Evolutionary conservation across 1,140 invertebrate genomes (phyloP), one percentile per base, ranked within the genome.

Genomic region (Melitaea cinxia): DNA sequence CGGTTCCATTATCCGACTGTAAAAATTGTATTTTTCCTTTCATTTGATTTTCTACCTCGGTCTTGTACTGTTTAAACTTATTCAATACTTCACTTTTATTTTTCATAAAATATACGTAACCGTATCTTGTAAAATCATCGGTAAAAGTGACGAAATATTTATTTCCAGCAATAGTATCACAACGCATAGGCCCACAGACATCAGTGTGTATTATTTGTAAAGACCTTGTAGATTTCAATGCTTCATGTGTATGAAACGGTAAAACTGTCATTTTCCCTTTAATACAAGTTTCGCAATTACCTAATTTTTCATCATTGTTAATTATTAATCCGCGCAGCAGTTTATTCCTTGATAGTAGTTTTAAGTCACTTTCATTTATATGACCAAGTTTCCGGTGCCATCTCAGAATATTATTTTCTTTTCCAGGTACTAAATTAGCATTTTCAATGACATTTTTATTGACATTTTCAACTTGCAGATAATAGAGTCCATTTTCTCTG

Each of bases 61-160:
- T 53, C 42, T 75, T 71, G 63, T 61, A 68, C 53, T 63, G 23
- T 4, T 55, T 56, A 56, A 88, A 86, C 21, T 72, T 77, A 21
- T 76, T 69, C 30, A 81, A 77, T 1, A 85, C 83, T 63, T 89
- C 77, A 53, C 24, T 68, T 76, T 91, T 90, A 47, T 70, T 61
- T 65, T 90, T 91, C 17, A 91, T 57, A 72, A 91, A 76, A 75
- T 81, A 84, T 65, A 86, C 76, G 77, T 71, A 68, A 49, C 73
- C 69, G 61, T 57, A 68, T 61, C 80, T 45, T n/a, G 74, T 79
- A 57, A 68, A 82, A 61, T 91, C 84, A 68, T 91, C 80, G 42
- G 80, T 82, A 7, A 91, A 82, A 3, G 78, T 80, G n/a, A 90
- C 49, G 66, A 86, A 85, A 73, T 91, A 92, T 58, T 56, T 80